Evolutionary conservation across 2,113 vertebrate genomes (phyloP).

Genomic region (Argyrosomus japonicus): DNA sequence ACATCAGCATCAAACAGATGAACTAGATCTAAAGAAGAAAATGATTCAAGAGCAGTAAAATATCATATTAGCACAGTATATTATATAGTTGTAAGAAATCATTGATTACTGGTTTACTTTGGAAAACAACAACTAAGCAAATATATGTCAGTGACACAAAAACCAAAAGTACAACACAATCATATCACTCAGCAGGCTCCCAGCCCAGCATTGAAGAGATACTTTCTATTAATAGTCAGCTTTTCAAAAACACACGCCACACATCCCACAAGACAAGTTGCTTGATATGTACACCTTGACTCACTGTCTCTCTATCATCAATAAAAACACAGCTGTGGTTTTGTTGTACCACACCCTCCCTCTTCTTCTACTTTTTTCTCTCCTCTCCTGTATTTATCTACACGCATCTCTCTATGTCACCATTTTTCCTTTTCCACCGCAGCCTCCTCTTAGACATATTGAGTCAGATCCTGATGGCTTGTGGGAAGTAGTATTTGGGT

Average conservation of each 20-base stretch:
- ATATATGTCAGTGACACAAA: neutral
- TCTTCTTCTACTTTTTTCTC: neutral
- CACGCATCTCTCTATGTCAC: neutral
- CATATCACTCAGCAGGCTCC: neutral
- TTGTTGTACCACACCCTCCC: conserved; percentile 2
- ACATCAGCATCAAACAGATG: neutral
- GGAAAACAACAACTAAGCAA: too few relatives aligned
- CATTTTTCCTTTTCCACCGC: conserved; percentile 26
- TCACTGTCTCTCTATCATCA: neutral
- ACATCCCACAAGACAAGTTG: conserved; percentile 2
- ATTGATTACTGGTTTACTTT: neutral
- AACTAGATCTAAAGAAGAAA: neutral
- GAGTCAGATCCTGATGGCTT: conserved; percentile 46
- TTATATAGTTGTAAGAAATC: neutral
- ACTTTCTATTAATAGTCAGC: conserved; percentile 51
- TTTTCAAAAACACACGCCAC: conserved; percentile 28
- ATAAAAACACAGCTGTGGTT: conserved; percentile 12
- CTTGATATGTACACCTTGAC: conserved; percentile 11
- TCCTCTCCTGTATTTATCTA: neutral
- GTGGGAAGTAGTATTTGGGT: conserved; percentile 56
- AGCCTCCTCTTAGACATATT: conserved; percentile 29
- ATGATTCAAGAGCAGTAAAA: neutral
- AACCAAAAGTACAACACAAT: conserved; percentile 4
- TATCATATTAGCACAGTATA: neutral
- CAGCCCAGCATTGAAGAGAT: conserved; percentile 29